phyloP scores from a whole-genome alignment of 2,113 vertebrate genomes.

The Dicerorhinus sumatrensis region DNA sequence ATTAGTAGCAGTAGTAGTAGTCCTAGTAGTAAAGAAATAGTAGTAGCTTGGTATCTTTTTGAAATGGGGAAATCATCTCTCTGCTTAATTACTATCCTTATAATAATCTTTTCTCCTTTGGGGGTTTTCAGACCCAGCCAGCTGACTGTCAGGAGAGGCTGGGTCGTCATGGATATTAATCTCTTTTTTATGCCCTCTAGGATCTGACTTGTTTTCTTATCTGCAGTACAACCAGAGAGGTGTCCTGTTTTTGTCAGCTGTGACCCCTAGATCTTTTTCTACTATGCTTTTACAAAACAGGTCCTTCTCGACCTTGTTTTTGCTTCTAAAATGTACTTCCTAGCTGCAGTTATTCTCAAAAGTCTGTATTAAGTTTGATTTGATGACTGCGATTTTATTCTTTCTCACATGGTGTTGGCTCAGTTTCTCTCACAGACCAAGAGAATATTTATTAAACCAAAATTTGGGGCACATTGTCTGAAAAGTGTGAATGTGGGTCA shows the following conservation, averaged over 20 bases:
- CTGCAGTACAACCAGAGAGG: neutral
- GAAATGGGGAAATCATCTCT: neutral
- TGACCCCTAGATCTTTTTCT: neutral
- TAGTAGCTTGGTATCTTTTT: neutral
- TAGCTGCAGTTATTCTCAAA: neutral
- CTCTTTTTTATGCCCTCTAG: neutral
- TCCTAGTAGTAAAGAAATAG: neutral
- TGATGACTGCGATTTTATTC: neutral
- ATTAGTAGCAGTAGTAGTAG: neutral
- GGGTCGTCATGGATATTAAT: neutral
- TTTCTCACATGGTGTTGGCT: neutral
- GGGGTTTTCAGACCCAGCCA: neutral
- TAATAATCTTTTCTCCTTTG: neutral
- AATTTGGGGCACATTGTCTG: neutral
- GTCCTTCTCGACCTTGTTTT: neutral
- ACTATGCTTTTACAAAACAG: neutral
- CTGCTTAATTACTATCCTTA: neutral
- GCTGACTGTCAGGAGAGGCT: neutral
- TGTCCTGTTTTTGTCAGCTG: neutral
- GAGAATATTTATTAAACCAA: neutral
- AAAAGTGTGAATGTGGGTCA: neutral
- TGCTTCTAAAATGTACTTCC: neutral
- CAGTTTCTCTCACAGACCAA: neutral
- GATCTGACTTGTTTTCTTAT: constrained; percentile 10
- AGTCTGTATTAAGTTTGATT: neutral